Percentiles rank a stretch among this genome's conserved stretches.
These are phyloP conservation scores for Oceanodroma leucorhoa DNA, from an alignment of 2,797 vertebrate species.

Conservation along the genomic window DNA sequence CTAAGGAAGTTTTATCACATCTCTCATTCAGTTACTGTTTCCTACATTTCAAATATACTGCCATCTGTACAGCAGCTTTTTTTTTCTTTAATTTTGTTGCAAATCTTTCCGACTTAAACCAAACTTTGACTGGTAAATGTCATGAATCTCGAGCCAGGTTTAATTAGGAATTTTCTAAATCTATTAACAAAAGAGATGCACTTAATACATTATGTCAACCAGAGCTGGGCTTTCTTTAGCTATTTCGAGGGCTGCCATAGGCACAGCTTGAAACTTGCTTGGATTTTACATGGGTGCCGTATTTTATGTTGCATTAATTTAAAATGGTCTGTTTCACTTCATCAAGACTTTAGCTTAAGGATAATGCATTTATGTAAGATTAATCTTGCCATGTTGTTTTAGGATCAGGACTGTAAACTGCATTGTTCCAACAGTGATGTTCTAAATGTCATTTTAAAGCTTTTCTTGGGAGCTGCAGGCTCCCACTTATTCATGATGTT, in stretches of 20 bases:
- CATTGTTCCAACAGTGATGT: slow-evolving; percentile 55
- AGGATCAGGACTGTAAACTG: slow-evolving; percentile 57
- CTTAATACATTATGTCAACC: slow-evolving; percentile 64
- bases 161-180: slow-evolving; percentile 68
- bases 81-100: slow-evolving; percentile 60
- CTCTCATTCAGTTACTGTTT: slow-evolving; percentile 57
- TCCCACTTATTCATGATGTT: slow-evolving; percentile 42
- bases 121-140: slow-evolving; percentile 56
- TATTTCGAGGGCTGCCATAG: slow-evolving; percentile 49
- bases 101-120: slow-evolving; percentile 50
- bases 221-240: slow-evolving; percentile 36
- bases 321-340: slow-evolving; percentile 65
- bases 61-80: slow-evolving; percentile 17
- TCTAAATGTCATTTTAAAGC: slow-evolving; percentile 40
- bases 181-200: slow-evolving; percentile 60
- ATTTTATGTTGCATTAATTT: slow-evolving; percentile 55
- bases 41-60: slow-evolving; percentile 65
- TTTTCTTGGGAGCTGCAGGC: slow-evolving; percentile 54
- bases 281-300: slow-evolving; percentile 28
- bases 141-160: slow-evolving; percentile 47
- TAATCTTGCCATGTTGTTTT: slow-evolving; percentile 64
- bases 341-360: slow-evolving; percentile 67
- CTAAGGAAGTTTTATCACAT: slow-evolving; percentile 65
- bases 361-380: slow-evolving; percentile 71
- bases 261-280: slow-evolving; percentile 53